Percentiles rank a stretch among this genome's conserved stretches.
These are phyloP conservation scores for Arctia plantaginis DNA, from an alignment of 2,888 invertebrate species.

Conservation along the genomic window DNA sequence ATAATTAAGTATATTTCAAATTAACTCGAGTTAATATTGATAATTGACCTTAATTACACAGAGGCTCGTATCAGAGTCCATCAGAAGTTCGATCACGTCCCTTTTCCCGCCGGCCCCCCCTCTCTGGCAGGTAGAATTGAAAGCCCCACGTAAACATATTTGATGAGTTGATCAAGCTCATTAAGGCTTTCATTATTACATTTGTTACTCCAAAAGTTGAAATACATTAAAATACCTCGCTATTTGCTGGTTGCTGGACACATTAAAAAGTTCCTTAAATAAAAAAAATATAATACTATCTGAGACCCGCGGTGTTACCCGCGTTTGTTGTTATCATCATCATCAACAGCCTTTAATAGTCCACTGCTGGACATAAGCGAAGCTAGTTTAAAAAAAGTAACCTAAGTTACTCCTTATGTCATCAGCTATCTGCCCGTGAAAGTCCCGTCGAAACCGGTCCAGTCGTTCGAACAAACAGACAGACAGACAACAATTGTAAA, in stretches of 20 bases:
- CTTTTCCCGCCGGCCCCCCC: background rate
- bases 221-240: background rate
- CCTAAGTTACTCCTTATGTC: no score
- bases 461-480: no score
- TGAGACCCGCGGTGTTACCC: no score
- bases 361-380: no score
- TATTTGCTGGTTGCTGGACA: background rate
- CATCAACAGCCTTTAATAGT: no score
- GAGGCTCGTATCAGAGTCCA: background rate
- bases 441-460: no score
- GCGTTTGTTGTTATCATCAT: no score
- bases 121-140: background rate
- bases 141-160: slow-evolving; percentile 1
- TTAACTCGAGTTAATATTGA: background rate
- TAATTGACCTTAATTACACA: slow-evolving; percentile 16
- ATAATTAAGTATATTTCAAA: background rate
- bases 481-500: no score
- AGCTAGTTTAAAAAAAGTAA: no score
- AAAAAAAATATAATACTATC: no score
- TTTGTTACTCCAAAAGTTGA: background rate
- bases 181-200: background rate
- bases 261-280: background rate
- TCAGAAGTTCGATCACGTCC: slow-evolving; percentile 18
- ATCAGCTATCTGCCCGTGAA: no score
- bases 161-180: background rate